phyloP scores from a whole-genome alignment of 2,113 vertebrate genomes.

The Agelaius tricolor region DNA sequence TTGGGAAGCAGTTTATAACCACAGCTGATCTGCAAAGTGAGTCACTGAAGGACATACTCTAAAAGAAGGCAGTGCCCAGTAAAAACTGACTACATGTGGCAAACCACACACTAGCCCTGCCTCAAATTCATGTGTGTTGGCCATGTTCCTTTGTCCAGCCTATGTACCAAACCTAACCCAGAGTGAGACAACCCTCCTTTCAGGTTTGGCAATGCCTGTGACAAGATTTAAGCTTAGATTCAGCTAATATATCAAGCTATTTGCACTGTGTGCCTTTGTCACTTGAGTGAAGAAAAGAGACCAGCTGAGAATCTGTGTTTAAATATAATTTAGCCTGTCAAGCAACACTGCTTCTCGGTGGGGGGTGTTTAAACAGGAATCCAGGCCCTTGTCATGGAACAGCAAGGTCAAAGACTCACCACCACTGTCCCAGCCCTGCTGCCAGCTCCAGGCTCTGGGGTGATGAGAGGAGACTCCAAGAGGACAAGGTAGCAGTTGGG shows the following conservation, averaged over 20 bases:
- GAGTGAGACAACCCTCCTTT: background rate
- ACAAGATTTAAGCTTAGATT: conserved; percentile 35
- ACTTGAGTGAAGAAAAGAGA: conserved; percentile 31
- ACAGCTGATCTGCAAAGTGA: conserved; percentile 58
- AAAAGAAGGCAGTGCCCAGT: conserved; percentile 31
- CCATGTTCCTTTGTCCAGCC: background rate
- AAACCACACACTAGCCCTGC: conserved; percentile 41
- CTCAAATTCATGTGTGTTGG: conserved; percentile 4
- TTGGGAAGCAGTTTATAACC: background rate
- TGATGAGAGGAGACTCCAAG: background rate
- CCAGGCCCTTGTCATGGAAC: background rate
- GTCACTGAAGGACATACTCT: conserved; percentile 31
- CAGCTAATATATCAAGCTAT: conserved; percentile 25
- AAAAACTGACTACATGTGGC: conserved; percentile 33
- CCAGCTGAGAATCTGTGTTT: conserved; percentile 37
- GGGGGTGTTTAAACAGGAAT: background rate
- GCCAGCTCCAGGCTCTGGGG: background rate
- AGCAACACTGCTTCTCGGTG: background rate
- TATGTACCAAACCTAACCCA: background rate
- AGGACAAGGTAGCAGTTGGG: background rate
- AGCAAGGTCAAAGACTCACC: background rate
- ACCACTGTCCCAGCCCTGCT: background rate
- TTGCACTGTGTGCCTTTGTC: conserved; percentile 28
- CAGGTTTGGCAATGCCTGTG: background rate
- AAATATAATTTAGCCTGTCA: conserved; percentile 50